A percentile compares a stretch with the other conserved stretches of the same genome.
Conservation (phyloP, 2,113 vertebrate species). For the Oreochromis aureus region DNA sequence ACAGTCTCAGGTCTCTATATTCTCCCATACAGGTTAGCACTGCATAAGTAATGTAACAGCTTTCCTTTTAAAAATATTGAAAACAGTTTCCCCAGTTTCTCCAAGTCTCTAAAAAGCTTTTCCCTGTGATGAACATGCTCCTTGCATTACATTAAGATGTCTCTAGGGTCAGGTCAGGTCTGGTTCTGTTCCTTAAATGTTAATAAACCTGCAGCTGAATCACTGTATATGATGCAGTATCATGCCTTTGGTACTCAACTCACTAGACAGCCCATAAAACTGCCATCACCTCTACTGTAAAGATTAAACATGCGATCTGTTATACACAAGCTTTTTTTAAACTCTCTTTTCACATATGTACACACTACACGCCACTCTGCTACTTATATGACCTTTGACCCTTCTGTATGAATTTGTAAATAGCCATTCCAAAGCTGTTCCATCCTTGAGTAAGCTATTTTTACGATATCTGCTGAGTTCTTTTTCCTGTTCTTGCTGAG, state of each 20-base stretch:
- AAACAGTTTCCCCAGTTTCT: neutral
- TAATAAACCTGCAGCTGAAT: neutral
- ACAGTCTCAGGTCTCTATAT: neutral
- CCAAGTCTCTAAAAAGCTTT: neutral
- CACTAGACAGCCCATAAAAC: neutral
- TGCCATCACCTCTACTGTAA: too few species aligned
- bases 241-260: neutral
- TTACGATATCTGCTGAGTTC: neutral
- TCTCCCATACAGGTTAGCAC: neutral
- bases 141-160: neutral
- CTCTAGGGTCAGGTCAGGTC: neutral
- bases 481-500: neutral
- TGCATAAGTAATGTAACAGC: neutral
- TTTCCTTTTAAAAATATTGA: neutral
- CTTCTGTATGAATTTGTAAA: neutral
- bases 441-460: neutral
- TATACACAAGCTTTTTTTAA: neutral
- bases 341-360: neutral
- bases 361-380: neutral
- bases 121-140: neutral
- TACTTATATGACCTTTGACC: neutral
- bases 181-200: neutral
- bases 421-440: neutral
- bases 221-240: neutral
- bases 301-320: neutral